Percentiles rank a stretch among this genome's conserved stretches.
Evolutionary conservation across 1,140 invertebrate species (phyloP).

Genomic region (Daktulosphaira vitifoliae): DNA sequence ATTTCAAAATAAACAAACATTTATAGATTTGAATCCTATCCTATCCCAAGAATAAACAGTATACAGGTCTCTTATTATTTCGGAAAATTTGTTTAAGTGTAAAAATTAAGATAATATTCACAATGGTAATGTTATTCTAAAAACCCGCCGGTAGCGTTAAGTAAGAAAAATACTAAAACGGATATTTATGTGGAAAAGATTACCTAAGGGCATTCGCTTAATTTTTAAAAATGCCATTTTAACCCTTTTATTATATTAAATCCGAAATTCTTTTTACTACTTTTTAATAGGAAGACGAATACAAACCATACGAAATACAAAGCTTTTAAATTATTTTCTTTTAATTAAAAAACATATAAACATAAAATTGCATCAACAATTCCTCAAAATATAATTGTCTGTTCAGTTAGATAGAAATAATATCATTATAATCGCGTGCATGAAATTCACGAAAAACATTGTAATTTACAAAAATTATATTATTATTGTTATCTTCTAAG

Average conservation of each 20-base stretch:
- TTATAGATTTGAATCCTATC: too few species aligned
- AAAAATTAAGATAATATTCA: conserved; percentile 22
- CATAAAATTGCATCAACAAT: too few species aligned
- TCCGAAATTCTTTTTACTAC: conserved; percentile 7
- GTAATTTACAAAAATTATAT: too few species aligned
- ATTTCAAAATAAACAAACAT: too few species aligned
- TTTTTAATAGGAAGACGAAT: conserved; percentile 4
- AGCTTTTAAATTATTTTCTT: conserved; percentile 28
- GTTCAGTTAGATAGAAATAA: too few species aligned
- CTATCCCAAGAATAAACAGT: too few species aligned
- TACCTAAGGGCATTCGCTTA: conserved; percentile 19
- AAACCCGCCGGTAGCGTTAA: conserved; percentile 23
- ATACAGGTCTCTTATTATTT: too few species aligned
- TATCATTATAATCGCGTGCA: too few species aligned
- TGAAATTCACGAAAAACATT: too few species aligned
- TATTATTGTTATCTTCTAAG: too few species aligned
- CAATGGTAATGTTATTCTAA: conserved; percentile 21
- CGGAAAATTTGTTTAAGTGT: conserved; percentile 5
- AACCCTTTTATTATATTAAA: conserved; percentile 31
- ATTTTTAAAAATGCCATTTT: conserved; percentile 3
- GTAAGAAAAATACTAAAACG: conserved; percentile 21
- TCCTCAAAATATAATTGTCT: too few species aligned
- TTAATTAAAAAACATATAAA: conserved; percentile 18
- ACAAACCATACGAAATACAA: conserved; percentile 2
- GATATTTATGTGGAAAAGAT: conserved; percentile 26